phyloP scores from a whole-genome alignment of 92 coral and sea anemone species.

The Parazoanthus swiftii region DNA sequence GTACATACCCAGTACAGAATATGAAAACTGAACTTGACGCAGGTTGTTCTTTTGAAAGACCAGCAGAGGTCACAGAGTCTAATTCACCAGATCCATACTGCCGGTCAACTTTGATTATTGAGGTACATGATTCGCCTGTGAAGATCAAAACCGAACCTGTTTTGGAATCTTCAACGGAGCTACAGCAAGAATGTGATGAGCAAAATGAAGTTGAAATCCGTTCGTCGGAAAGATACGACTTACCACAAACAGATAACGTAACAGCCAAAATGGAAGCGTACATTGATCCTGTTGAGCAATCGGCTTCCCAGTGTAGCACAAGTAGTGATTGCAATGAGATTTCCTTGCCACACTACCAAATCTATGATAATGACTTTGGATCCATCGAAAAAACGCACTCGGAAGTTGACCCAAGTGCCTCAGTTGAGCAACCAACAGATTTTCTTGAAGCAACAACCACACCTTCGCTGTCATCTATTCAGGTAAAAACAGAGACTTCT shows the following conservation, averaged over 20 bases:
- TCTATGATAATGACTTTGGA: neutral
- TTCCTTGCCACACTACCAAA: neutral
- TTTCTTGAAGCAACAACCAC: neutral
- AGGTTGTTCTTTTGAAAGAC: neutral
- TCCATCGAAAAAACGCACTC: neutral
- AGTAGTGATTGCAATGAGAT: neutral
- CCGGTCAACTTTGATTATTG: neutral
- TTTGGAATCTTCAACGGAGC: neutral
- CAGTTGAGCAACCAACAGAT: no score
- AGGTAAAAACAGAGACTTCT: neutral
- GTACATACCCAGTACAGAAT: neutral
- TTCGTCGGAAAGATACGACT: no score
- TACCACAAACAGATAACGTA: neutral
- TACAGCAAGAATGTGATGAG: neutral
- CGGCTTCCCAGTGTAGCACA: neutral
- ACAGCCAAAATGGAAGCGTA: neutral
- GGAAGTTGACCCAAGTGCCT: neutral
- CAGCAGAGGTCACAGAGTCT: neutral
- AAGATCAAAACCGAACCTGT: neutral
- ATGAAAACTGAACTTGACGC: neutral
- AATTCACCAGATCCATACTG: neutral
- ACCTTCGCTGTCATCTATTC: neutral
- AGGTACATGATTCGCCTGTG: neutral
- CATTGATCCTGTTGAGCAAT: neutral
- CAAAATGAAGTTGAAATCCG: neutral